Evolutionary conservation across 2,888 invertebrate genomes (phyloP).

Genomic region (Thymelicus lineola): DNA sequence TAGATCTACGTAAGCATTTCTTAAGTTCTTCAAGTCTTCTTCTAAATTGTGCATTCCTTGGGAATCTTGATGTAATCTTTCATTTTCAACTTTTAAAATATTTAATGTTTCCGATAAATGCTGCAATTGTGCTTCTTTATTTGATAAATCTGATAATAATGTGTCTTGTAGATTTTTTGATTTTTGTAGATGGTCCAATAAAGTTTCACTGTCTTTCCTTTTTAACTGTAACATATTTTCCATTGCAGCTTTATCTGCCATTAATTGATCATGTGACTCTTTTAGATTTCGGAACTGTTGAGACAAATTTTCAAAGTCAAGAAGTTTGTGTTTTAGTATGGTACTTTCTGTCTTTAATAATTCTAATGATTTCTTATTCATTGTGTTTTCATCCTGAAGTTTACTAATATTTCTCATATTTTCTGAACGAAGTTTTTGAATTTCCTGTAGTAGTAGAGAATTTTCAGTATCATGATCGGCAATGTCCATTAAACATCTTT

Average conservation of each 20-base stretch:
- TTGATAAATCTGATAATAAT: constrained; percentile 40
- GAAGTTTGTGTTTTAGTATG: constrained; percentile 55
- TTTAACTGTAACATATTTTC: constrained; percentile 41
- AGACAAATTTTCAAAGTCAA: constrained; percentile 53
- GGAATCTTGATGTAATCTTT: constrained; percentile 44
- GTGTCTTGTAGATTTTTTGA: constrained; percentile 42
- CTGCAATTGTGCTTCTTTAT: constrained; percentile 40
- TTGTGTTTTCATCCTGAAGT: constrained; percentile 58
- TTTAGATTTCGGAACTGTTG: constrained; percentile 55
- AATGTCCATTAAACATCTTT: constrained; percentile 33
- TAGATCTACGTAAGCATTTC: constrained; percentile 49
- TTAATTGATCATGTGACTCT: constrained; percentile 50
- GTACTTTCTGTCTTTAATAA: constrained; percentile 59
- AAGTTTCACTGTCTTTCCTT: constrained; percentile 44
- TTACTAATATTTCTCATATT: constrained; percentile 55
- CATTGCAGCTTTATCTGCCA: constrained; percentile 55
- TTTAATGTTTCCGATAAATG: constrained; percentile 52
- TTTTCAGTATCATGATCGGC: constrained; percentile 48
- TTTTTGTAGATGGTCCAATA: constrained; percentile 41
- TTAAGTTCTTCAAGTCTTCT: constrained; percentile 50
- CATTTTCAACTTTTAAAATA: constrained; percentile 54
- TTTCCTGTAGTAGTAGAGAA: constrained; percentile 57
- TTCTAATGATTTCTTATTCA: constrained; percentile 56
- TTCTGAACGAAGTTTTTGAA: constrained; percentile 57
- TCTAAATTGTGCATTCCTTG: constrained; percentile 52